Evolutionary conservation across 2,888 invertebrate genomes (phyloP).

Genomic region (Plagiodera versicolora): DNA sequence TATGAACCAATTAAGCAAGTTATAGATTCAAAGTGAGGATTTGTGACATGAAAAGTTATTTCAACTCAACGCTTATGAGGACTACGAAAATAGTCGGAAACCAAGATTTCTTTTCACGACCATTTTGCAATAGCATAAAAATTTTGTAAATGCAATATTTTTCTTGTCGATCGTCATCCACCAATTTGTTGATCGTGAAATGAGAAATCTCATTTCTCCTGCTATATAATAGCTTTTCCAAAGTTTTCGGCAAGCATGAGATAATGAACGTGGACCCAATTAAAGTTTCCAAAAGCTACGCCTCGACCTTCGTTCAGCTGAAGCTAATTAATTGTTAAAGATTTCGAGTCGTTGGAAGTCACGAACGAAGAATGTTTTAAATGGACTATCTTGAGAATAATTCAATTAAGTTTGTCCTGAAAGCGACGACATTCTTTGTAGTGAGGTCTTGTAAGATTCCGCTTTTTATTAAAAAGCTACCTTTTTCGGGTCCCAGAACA

Average conservation of each 20-base stretch:
- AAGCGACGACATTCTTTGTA: not conserved
- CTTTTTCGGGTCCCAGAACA: not conserved
- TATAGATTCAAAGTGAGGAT: too few species aligned
- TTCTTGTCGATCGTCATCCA: not conserved
- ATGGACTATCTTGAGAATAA: not conserved
- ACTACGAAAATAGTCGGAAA: too few species aligned
- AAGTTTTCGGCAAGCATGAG: conserved; percentile 7
- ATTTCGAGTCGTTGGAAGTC: not conserved
- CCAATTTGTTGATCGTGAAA: not conserved
- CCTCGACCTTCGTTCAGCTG: conserved; percentile 23
- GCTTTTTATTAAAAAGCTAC: not conserved
- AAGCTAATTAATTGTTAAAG: conserved; percentile 13
- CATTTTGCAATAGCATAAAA: too few species aligned
- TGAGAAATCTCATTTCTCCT: not conserved
- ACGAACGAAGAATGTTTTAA: not conserved
- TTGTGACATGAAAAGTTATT: too few species aligned
- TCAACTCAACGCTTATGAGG: too few species aligned
- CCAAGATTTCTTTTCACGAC: too few species aligned
- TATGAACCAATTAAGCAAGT: too few species aligned
- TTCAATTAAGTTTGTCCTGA: not conserved
- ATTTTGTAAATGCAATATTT: too few species aligned
- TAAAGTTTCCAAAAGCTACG: conserved; percentile 25
- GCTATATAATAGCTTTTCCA: not conserved
- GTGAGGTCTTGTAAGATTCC: not conserved
- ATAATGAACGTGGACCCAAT: conserved; percentile 26